Evolutionary conservation across 2,888 invertebrate species (phyloP).

Genomic region (Aromia moschata): DNA sequence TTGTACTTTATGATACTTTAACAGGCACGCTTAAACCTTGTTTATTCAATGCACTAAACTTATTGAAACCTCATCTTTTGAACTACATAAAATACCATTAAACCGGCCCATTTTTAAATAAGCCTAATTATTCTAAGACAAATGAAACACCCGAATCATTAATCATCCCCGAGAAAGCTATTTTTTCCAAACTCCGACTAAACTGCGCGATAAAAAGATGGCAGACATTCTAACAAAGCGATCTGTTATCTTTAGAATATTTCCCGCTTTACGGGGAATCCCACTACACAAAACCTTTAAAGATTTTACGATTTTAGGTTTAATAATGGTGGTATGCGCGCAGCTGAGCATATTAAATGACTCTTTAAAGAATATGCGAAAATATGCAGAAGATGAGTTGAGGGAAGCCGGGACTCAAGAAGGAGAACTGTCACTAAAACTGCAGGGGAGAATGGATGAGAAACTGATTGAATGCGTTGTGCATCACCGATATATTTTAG

Average conservation of each 20-base stretch:
- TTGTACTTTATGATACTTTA: too few relatives aligned
- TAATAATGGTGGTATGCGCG: slow-evolving; percentile 48
- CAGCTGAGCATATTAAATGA: slow-evolving; percentile 62
- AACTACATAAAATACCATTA: too few relatives aligned
- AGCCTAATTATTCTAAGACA: too few relatives aligned
- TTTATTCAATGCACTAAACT: too few relatives aligned
- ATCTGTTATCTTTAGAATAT: neutral
- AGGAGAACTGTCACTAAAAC: slow-evolving; percentile 18
- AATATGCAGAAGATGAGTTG: slow-evolving; percentile 15
- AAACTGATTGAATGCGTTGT: slow-evolving; percentile 32
- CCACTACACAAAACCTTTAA: neutral
- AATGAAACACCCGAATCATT: neutral
- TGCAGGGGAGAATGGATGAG: slow-evolving; percentile 29
- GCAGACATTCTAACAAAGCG: neutral
- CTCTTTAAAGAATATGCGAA: slow-evolving; percentile 49
- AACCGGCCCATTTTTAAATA: too few relatives aligned
- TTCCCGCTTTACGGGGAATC: neutral
- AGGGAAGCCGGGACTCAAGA: neutral
- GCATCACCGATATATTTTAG: slow-evolving; percentile 38
- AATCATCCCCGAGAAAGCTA: neutral
- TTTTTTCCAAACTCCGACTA: neutral
- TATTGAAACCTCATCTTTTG: too few relatives aligned
- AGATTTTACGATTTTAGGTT: slow-evolving; percentile 8
- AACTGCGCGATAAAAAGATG: neutral
- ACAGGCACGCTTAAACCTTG: too few relatives aligned